Percentiles rank a stretch among this genome's conserved stretches.
Conservation (phyloP, 2,888 invertebrate species). For the Bhutanitis thaidina region DNA sequence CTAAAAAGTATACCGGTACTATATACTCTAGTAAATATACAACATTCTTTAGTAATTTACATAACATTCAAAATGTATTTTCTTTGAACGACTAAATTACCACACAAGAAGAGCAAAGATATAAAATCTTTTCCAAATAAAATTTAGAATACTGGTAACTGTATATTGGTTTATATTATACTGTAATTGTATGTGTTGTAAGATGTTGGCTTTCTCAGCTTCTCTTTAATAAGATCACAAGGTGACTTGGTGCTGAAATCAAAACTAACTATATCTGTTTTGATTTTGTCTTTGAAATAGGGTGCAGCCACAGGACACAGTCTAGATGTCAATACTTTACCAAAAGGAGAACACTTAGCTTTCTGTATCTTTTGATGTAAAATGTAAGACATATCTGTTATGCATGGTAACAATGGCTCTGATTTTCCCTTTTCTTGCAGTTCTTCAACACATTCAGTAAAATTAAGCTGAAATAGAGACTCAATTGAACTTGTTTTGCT, state of each 20-base stretch:
- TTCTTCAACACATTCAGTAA: slow-evolving; percentile 32
- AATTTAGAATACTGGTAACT: no score
- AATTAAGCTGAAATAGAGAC: slow-evolving; percentile 42
- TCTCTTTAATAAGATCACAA: slow-evolving; percentile 55
- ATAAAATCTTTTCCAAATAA: no score
- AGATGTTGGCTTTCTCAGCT: slow-evolving; percentile 36
- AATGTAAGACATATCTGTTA: slow-evolving; percentile 56
- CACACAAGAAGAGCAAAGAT: no score
- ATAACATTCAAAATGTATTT: no score
- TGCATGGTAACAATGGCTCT: slow-evolving; percentile 42
- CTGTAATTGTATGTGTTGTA: slow-evolving; percentile 17
- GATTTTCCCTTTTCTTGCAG: slow-evolving; percentile 24
- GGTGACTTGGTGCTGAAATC: slow-evolving; percentile 59
- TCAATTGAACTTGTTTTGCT: slow-evolving; percentile 52
- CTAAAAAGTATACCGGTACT: no score
- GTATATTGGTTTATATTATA: neutral
- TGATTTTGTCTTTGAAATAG: slow-evolving; percentile 41
- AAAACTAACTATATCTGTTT: slow-evolving; percentile 42
- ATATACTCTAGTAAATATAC: no score
- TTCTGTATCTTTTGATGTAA: slow-evolving; percentile 39
- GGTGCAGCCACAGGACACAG: slow-evolving; percentile 50
- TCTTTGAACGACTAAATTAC: no score
- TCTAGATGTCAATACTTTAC: slow-evolving; percentile 52
- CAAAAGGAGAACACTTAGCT: slow-evolving; percentile 55
- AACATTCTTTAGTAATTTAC: no score